Conservation (phyloP, 2,888 invertebrate species). For the Ferrisia virgata region DNA sequence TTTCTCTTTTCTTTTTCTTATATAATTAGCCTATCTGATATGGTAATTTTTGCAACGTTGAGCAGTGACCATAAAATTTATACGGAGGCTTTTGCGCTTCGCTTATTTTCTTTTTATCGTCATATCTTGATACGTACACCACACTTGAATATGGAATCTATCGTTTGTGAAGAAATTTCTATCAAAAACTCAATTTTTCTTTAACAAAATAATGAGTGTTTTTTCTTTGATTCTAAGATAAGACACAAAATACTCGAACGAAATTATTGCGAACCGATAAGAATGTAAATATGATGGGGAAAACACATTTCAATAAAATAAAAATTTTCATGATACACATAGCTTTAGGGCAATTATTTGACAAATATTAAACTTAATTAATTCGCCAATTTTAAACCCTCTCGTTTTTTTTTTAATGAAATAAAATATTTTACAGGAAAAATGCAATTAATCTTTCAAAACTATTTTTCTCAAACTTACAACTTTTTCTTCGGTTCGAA, state of each 20-base stretch:
- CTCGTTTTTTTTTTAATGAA: not conserved
- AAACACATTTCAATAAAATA: not conserved
- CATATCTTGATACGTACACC: not conserved
- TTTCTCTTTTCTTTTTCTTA: not conserved
- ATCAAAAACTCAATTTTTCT: not conserved
- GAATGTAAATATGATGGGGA: not conserved
- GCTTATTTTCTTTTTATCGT: not conserved
- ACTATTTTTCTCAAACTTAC: not conserved
- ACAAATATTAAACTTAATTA: not conserved
- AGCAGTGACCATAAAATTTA: not conserved
- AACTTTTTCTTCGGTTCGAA: not conserved
- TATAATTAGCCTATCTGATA: not conserved
- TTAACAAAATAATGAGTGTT: not conserved
- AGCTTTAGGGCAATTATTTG: not conserved
- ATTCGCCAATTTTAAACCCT: not conserved
- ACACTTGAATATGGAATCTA: not conserved
- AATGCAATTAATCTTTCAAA: not conserved
- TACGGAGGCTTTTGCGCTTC: not conserved
- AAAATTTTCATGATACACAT: not conserved
- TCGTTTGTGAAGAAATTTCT: not conserved
- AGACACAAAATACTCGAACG: not conserved
- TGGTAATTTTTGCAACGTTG: not conserved
- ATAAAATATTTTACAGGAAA: not conserved
- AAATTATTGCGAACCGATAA: not conserved
- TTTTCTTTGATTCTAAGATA: not conserved